Percentiles rank a stretch among this genome's conserved stretches.
These are phyloP conservation scores for Polyodon spathula DNA, from an alignment of 2,113 vertebrate species.

Conservation along the genomic window DNA sequence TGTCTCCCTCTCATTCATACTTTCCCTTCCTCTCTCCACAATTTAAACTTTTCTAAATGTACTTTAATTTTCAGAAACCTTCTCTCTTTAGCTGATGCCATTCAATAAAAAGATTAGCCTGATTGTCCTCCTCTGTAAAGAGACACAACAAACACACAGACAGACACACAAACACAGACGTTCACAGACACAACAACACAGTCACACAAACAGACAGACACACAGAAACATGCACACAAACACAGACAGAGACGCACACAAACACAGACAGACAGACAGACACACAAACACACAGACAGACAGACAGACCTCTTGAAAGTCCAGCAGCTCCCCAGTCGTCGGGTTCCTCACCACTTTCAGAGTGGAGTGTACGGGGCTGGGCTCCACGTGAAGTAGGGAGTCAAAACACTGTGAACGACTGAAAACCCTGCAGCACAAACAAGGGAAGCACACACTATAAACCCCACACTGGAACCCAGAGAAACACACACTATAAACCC, in stretches of 20 bases:
- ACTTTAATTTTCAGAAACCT: no score
- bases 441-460: constrained; percentile 7
- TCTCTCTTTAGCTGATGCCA: no score
- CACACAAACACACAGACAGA: not conserved
- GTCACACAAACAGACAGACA: no score
- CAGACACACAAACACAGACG: no score
- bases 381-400: constrained; percentile 53
- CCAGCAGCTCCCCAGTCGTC: constrained; percentile 75
- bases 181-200: no score
- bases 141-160: no score
- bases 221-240: not conserved
- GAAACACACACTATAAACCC: not conserved
- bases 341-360: constrained; percentile 77
- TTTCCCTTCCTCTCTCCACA: not conserved
- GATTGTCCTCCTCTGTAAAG: no score
- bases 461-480: not conserved
- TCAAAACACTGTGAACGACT: constrained; percentile 56
- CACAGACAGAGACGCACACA: not conserved
- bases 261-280: not conserved
- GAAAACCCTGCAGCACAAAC: constrained; percentile 49
- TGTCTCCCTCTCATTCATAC: not conserved
- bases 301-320: constrained; percentile 69
- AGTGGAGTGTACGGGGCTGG: constrained; percentile 63
- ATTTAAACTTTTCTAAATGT: no score
- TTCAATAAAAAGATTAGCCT: no score